Evolutionary conservation across 2,888 invertebrate genomes (phyloP).

Genomic region (Arctia plantaginis): DNA sequence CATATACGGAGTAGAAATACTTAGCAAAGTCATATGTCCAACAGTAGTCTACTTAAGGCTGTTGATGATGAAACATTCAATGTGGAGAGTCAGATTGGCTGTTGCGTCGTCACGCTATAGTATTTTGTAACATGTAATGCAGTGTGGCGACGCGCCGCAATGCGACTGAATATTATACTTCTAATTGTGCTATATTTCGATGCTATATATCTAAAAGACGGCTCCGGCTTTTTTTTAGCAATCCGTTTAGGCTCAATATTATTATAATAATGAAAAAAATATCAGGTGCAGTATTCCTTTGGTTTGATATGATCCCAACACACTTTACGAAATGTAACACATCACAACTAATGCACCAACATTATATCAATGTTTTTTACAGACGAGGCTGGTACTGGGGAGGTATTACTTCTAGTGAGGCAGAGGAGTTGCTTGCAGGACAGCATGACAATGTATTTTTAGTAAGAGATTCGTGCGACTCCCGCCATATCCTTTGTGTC

Average conservation of each 20-base stretch:
- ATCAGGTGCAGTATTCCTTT: not conserved
- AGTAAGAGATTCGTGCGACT: conserved; percentile 90
- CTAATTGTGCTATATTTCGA: too few relatives aligned
- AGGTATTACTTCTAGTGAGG: conserved; percentile 90
- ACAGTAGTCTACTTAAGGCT: too few relatives aligned
- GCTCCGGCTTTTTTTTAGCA: too few relatives aligned
- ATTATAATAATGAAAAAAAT: not conserved
- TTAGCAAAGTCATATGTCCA: too few relatives aligned
- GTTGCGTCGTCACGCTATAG: too few relatives aligned
- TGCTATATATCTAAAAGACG: too few relatives aligned
- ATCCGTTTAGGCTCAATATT: not conserved
- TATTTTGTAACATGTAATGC: too few relatives aligned
- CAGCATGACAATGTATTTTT: conserved; percentile 91
- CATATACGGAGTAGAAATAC: too few relatives aligned
- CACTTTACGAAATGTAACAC: not conserved
- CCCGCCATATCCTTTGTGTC: conserved; percentile 89
- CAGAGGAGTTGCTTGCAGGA: conserved; percentile 89
- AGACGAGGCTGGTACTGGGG: conserved; percentile 93
- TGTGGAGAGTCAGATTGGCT: too few relatives aligned
- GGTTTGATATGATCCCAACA: not conserved
- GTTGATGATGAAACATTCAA: too few relatives aligned
- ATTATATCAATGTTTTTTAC: conserved; percentile 15
- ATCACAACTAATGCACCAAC: not conserved
- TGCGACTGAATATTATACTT: too few relatives aligned
- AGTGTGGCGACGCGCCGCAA: too few relatives aligned